Percentiles rank a stretch among this genome's conserved stretches.
Conservation (phyloP, 64 coral and sea anemone species). For the Trachythela sp. region DNA sequence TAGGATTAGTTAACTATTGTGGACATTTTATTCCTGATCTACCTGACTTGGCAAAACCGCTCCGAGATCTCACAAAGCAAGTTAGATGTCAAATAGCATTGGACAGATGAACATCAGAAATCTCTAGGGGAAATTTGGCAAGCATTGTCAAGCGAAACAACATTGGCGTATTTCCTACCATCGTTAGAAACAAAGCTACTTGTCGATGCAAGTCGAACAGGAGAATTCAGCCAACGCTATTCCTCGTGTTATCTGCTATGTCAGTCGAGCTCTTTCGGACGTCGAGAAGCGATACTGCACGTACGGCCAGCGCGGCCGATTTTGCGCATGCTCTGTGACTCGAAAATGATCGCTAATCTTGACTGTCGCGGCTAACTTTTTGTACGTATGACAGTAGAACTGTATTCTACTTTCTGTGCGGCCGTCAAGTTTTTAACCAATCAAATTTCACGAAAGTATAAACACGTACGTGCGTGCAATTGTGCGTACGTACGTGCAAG, state of each 20-base stretch:
- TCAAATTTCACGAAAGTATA: no score
- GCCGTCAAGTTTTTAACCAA: no score
- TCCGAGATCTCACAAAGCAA: conserved; percentile 5
- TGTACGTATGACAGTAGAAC: no score
- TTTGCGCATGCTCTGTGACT: not conserved
- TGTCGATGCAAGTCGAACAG: conserved; percentile 21
- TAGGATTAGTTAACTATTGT: conserved; percentile 24
- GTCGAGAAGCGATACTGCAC: conserved; percentile 12
- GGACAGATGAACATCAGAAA: not conserved
- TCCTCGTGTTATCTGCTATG: not conserved
- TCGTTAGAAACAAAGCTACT: not conserved
- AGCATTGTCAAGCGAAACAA: not conserved
- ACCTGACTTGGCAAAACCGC: conserved; percentile 15
- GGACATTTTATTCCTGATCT: conserved; percentile 29
- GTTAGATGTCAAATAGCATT: not conserved
- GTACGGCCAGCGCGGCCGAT: conserved; percentile 19
- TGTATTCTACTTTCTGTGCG: no score
- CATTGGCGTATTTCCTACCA: conserved; percentile 13
- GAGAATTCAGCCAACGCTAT: not conserved
- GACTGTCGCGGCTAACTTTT: no score
- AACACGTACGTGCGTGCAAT: no score
- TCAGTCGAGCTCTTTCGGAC: conserved; percentile 26
- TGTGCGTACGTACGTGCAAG: not conserved
- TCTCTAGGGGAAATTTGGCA: not conserved
- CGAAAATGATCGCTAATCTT: not conserved